Conservation (phyloP, 2,888 invertebrate species). For the Theretra japonica region DNA sequence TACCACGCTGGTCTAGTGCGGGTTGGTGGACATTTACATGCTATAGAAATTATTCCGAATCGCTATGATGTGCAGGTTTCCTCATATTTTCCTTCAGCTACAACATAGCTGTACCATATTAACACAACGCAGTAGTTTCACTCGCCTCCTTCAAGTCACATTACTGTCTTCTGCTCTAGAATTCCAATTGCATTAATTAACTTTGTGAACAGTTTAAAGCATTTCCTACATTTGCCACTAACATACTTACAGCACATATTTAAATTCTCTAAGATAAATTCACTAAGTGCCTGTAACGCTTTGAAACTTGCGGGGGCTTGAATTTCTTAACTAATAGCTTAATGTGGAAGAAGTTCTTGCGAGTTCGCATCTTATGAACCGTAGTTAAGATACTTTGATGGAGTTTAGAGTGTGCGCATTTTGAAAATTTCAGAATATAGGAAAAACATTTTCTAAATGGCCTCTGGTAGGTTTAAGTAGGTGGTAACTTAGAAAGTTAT, state of each 20-base stretch:
- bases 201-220: constrained; percentile 1
- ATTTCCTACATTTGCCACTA: constrained; percentile 19
- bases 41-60: no score
- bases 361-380: constrained; percentile 45
- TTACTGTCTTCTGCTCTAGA: neutral
- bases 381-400: constrained; percentile 44
- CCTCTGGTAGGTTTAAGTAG: neutral
- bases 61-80: no score
- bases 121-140: neutral
- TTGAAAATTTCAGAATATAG: neutral
- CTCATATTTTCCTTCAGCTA: no score
- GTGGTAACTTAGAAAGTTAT: neutral
- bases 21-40: no score
- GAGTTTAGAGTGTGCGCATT: constrained; percentile 18
- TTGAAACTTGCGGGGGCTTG: constrained; percentile 51
- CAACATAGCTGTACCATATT: no score
- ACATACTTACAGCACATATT: constrained; percentile 27
- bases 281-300: constrained; percentile 60
- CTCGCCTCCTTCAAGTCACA: neutral
- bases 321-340: constrained; percentile 73
- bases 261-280: constrained; percentile 48
- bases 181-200: constrained; percentile 1
- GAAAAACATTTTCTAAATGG: neutral
- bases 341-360: constrained; percentile 56
- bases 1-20: no score